A percentile compares a stretch with the other conserved stretches of the same genome.
Conservation (phyloP, 2,113 vertebrate species). For the Hylia prasina region DNA sequence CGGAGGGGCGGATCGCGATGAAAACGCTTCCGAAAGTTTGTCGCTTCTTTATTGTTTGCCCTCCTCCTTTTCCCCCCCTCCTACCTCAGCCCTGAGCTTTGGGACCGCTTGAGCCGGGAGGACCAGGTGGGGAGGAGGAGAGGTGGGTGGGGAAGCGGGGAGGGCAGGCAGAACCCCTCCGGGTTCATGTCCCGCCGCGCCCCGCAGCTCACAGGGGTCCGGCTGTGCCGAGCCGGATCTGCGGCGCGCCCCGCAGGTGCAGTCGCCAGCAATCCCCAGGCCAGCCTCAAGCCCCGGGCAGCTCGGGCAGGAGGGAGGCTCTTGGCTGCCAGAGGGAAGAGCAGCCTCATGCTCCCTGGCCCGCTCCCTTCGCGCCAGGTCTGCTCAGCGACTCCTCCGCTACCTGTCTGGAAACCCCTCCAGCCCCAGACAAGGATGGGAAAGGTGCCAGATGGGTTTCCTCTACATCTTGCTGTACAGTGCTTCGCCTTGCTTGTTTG, state of each 20-base stretch:
- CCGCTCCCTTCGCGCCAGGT: neutral
- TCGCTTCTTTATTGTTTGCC: neutral
- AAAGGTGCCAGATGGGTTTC: neutral
- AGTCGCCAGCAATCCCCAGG: neutral
- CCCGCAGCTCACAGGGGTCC: neutral
- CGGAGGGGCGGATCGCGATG: neutral
- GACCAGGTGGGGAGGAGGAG: neutral
- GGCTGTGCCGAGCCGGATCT: neutral
- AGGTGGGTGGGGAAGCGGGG: too few species aligned
- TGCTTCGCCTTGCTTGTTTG: constrained; percentile 36
- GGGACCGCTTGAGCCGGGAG: neutral
- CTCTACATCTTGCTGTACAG: neutral
- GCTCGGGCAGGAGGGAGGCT: neutral
- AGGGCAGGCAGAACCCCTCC: neutral
- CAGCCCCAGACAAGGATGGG: neutral
- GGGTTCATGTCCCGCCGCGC: fast-evolving
- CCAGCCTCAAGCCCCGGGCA: neutral
- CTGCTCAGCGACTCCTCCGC: neutral
- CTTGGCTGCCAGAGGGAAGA: neutral
- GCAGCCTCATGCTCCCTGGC: neutral
- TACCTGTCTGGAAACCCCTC: constrained; percentile 20
- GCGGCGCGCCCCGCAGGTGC: neutral
- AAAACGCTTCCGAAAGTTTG: neutral
- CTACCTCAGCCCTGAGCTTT: neutral
- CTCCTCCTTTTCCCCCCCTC: neutral